Conservation (phyloP, 2,888 invertebrate species). For the Ommatoiulus sabulosus region DNA sequence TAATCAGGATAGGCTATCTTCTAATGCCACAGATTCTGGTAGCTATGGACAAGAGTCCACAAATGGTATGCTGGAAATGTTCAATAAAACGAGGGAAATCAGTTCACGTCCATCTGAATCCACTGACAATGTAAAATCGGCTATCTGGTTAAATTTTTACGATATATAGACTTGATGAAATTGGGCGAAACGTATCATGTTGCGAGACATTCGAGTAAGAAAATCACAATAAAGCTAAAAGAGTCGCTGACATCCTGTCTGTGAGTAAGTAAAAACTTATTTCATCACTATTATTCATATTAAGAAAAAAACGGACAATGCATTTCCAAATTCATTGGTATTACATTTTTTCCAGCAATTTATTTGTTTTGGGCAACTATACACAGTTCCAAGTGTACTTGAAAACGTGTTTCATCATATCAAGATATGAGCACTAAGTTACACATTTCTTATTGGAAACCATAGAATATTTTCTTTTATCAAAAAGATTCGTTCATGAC, state of each 20-base stretch:
- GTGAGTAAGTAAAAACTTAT: not conserved
- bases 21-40: no score
- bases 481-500: no score
- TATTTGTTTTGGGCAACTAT: no score
- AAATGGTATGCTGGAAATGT: not conserved
- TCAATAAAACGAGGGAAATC: constrained; percentile 8
- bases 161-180: not conserved
- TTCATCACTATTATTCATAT: no score
- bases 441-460: no score
- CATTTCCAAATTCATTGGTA: no score
- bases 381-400: no score
- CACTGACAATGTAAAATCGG: not conserved
- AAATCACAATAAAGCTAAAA: not conserved
- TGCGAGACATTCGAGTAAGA: not conserved
- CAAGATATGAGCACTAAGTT: no score
- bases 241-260: not conserved
- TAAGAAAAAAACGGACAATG: no score
- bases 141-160: not conserved
- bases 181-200: not conserved
- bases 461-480: no score
- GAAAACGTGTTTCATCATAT: no score
- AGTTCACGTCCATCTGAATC: not conserved
- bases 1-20: not conserved
- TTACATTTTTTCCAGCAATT: no score
- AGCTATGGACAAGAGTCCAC: not conserved